phyloP scores from a whole-genome alignment of 2,113 vertebrate species.

The Pseudorhombus dupliciocellatus region DNA sequence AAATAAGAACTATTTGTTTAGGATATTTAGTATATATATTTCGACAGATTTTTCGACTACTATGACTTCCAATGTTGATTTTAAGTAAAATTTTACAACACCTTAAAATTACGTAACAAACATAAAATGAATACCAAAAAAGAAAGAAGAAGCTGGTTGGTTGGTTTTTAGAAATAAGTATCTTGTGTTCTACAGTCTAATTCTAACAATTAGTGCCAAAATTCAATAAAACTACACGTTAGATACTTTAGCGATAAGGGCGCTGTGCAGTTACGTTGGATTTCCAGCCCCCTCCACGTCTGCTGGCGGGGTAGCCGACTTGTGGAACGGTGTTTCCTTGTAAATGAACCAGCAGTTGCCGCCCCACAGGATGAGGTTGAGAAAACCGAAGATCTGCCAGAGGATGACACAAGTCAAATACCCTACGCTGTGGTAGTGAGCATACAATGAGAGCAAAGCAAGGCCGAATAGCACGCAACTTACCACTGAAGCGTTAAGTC shows the following conservation, averaged over 20 bases:
- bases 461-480: slow-evolving; percentile 51
- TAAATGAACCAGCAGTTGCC: slow-evolving; percentile 97
- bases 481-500: slow-evolving; percentile 94
- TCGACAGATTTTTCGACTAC: no score
- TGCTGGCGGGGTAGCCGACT: slow-evolving; percentile 80
- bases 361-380: slow-evolving; percentile 93
- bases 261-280: slow-evolving; percentile 54
- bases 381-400: slow-evolving; percentile 91
- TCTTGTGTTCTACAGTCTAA: neutral
- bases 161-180: slow-evolving; percentile 22
- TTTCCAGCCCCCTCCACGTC: slow-evolving; percentile 63
- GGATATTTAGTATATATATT: no score
- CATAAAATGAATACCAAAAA: slow-evolving; percentile 4
- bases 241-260: slow-evolving; percentile 20
- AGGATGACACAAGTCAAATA: slow-evolving; percentile 5
- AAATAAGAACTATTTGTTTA: slow-evolving; percentile 2
- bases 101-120: neutral
- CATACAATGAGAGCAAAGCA: neutral
- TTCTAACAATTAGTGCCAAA: slow-evolving; percentile 33
- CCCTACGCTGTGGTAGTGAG: neutral
- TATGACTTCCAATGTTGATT: neutral
- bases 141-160: slow-evolving; percentile 10
- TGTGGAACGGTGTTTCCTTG: slow-evolving; percentile 92
- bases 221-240: slow-evolving; percentile 10
- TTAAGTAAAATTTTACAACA: neutral